Conservation (phyloP, 2,113 vertebrate species). For the Lucifuga dentata region DNA sequence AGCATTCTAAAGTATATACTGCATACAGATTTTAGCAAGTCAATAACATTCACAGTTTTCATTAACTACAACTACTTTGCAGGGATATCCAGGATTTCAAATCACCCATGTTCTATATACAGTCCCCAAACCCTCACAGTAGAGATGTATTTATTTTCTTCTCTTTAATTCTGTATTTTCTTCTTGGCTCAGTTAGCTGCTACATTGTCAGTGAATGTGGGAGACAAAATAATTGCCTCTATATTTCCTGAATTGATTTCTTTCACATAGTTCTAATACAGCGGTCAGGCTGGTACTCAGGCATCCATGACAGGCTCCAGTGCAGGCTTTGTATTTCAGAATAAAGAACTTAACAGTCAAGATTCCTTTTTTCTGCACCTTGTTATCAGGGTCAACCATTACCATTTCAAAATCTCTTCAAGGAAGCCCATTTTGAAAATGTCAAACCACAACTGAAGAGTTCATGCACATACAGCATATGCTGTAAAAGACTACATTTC, state of each 20-base stretch:
- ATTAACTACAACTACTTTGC: conserved; percentile 68
- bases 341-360: conserved; percentile 40
- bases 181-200: conserved; percentile 73
- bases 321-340: conserved; percentile 64
- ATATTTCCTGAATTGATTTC: conserved; percentile 86
- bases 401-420: conserved; percentile 30
- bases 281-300: conserved; percentile 71
- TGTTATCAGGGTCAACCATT: conserved; percentile 54
- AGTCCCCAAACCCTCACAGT: conserved; percentile 46
- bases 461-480: too few species aligned
- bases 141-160: conserved; percentile 67
- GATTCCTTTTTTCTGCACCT: conserved; percentile 33
- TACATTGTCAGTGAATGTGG: conserved; percentile 82
- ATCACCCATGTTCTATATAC: conserved; percentile 60
- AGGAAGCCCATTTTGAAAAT: conserved; percentile 1
- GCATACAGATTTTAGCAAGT: conserved; percentile 39
- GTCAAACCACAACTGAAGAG: background rate
- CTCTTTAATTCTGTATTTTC: conserved; percentile 81
- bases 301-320: conserved; percentile 64
- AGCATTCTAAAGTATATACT: conserved; percentile 21
- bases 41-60: conserved; percentile 55
- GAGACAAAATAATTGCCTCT: conserved; percentile 86
- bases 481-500: too few species aligned
- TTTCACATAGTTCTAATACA: conserved; percentile 77
- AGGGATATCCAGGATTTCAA: conserved; percentile 47